Base-by-base conservation (phyloP, 2,113 vertebrate genomes). In the Myiopsitta monachus region DNA sequence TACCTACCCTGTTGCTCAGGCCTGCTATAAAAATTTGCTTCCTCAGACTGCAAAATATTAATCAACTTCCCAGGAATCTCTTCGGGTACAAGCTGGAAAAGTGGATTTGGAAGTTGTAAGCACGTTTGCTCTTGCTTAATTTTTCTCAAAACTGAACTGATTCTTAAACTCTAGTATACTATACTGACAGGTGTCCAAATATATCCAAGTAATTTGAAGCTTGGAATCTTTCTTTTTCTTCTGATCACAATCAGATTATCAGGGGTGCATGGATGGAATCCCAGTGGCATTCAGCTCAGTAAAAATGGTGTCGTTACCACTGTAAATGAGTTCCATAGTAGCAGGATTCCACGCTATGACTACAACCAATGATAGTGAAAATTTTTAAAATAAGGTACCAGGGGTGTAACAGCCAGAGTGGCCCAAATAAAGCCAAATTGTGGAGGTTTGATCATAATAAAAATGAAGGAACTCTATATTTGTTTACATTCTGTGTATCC, bases 21-120 rank as follows among this genome's bases (percentile, higher is more conserved):
- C 43, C 70, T 83, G 72, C 92, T 82, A 39, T 96, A 96, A 95
- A 95, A 93, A 51, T 55, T 64, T 92, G 59, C 63, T 88, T 72
- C 76, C 41, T 74, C 36, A 41, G 67, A 92, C 69, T 95, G 61
- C 51, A 93, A 94, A 91, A 82, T 74, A 92, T 28, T 83, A 96
- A 92, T 83, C 83, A 21, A 78, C 94, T 94, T 92, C 36, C 75
- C 90, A 91, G 95, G 51, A 91, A 89, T 72, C 38, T 96, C 61
- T 92, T 83, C 63, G 16, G 44, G 43, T 55, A 47, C 54, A 78
- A 70, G 31, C 47, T 93, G 64, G 55, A 55, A 90, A 92, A 87
- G 44, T 5, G 13, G 59, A 90, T 87, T 57, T 74, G 67, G 67
- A 84, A 83, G 43, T 27, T 80, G 52, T 64, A 74, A 90, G 36